A percentile compares a stretch with the other conserved stretches of the same genome.
Conservation (phyloP, 2,797 vertebrate species). For the Sardinella longiceps region DNA sequence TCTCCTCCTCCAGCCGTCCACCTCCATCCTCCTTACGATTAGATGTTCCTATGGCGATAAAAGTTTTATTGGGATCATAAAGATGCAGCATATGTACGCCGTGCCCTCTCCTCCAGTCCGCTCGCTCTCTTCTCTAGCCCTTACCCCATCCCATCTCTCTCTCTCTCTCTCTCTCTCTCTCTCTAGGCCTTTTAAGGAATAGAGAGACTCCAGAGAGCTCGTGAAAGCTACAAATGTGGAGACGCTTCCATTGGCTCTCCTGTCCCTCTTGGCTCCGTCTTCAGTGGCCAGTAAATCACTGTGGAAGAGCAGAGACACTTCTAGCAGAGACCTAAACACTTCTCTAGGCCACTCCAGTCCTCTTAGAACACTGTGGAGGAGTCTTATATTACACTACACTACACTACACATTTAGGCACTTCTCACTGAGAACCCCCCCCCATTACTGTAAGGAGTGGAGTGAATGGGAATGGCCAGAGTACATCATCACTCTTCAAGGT, state of each 20-base stretch:
- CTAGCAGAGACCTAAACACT: background rate
- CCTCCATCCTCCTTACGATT: background rate
- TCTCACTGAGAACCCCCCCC: background rate
- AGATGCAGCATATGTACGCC: slow-evolving; percentile 55
- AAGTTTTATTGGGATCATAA: slow-evolving; percentile 65
- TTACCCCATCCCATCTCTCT: background rate
- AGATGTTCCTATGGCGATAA: slow-evolving; percentile 54
- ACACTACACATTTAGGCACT: background rate
- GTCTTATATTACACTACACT: too few species aligned
- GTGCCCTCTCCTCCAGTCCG: slow-evolving; percentile 31
- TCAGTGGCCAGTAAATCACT: background rate
- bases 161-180: too few species aligned
- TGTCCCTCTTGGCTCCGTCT: background rate
- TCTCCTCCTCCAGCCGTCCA: background rate
- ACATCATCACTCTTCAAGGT: background rate
- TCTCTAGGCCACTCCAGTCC: background rate
- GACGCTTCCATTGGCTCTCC: background rate
- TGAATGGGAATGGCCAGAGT: background rate
- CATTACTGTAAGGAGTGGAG: background rate
- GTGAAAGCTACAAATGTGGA: background rate
- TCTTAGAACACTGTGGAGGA: background rate
- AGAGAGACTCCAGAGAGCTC: background rate
- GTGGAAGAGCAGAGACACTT: too few species aligned
- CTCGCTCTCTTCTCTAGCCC: too few species aligned
- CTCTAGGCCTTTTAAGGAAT: background rate